Conservation (phyloP, 2,113 vertebrate genomes). For the Crotalus helleri region DNA sequence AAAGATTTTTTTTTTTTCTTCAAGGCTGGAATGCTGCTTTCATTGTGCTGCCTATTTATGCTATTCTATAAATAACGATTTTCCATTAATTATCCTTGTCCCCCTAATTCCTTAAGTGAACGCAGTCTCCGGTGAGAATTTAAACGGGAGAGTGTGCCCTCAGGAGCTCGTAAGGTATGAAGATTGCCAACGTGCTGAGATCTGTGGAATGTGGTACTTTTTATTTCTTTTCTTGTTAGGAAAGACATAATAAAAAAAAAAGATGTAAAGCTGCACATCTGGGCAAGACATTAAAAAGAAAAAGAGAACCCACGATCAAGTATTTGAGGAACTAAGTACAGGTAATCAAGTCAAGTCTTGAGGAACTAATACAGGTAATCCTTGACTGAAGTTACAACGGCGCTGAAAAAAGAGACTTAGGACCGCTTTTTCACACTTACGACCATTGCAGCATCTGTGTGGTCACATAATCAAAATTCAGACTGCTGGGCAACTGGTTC, state of each 20-base stretch:
- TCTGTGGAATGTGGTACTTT: not conserved
- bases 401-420: not conserved
- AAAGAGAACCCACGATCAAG: not conserved
- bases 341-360: not conserved
- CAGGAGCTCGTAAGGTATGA: not conserved
- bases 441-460: no score
- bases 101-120: constrained; percentile 9
- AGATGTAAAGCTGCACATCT: not conserved
- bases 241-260: not conserved
- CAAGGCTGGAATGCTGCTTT: constrained; percentile 12
- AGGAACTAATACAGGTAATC: not conserved
- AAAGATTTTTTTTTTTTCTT: not conserved
- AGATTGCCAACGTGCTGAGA: not conserved
- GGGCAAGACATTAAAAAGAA: not conserved
- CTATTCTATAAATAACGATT: constrained; percentile 28
- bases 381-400: not conserved
- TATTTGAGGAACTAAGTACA: not conserved
- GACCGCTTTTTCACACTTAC: no score
- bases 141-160: not conserved
- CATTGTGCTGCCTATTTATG: constrained; percentile 14
- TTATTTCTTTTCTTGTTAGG: not conserved
- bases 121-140: constrained; percentile 14
- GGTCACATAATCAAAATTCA: no score
- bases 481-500: no score
- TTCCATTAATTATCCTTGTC: constrained; percentile 26